phyloP scores from a whole-genome alignment of 2,113 vertebrate genomes.

The Elephas maximus region DNA sequence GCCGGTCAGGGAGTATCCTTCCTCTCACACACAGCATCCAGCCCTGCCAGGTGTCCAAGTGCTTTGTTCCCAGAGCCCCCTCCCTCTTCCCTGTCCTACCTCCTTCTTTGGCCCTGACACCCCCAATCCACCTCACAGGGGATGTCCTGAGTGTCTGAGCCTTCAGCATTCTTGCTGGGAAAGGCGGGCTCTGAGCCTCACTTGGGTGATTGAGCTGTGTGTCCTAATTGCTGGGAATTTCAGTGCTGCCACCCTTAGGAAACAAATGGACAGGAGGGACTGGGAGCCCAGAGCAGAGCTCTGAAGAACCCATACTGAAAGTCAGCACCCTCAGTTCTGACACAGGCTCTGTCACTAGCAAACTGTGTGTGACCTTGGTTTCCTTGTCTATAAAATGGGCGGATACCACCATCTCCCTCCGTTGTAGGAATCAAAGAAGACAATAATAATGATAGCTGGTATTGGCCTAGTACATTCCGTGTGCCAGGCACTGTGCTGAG shows the following conservation, averaged over 20 bases:
- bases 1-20: background rate
- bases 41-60: background rate
- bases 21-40: background rate
- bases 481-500: background rate
- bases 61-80: background rate
- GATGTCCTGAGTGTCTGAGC: background rate
- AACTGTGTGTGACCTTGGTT: background rate
- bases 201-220: background rate
- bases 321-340: background rate
- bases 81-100: background rate
- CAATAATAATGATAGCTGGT: background rate
- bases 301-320: background rate
- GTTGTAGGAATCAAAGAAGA: background rate
- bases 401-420: background rate
- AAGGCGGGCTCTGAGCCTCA: background rate
- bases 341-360: background rate
- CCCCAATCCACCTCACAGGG: background rate
- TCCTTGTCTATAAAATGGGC: background rate
- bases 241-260: conserved; percentile 29
- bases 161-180: background rate
- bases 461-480: background rate
- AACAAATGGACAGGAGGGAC: conserved; percentile 49
- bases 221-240: background rate
- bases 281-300: background rate
- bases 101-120: background rate